Percentiles rank a stretch among this genome's conserved stretches.
phyloP scores from a whole-genome alignment of 2,797 vertebrate genomes.

The Lithobates sylvaticus region DNA sequence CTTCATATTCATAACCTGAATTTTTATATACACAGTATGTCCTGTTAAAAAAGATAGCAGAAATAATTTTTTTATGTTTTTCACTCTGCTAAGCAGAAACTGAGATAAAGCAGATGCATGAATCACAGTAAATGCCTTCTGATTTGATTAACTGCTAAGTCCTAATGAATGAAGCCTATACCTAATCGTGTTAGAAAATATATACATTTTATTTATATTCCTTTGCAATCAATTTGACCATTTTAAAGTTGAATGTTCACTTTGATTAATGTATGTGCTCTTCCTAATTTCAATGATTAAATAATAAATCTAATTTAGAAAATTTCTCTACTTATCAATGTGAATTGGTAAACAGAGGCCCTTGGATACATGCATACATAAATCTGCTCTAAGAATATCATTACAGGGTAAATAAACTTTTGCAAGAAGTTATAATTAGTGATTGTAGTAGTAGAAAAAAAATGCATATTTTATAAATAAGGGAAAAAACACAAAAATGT shows the following conservation, averaged over 20 bases:
- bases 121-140: slow-evolving; percentile 35
- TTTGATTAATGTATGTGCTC: slow-evolving; percentile 28
- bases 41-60: slow-evolving; percentile 7
- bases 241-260: slow-evolving; percentile 22
- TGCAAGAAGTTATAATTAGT: background rate
- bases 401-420: background rate
- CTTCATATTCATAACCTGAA: background rate
- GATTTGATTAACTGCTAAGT: slow-evolving; percentile 54
- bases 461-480: background rate
- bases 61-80: slow-evolving; percentile 24
- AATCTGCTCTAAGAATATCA: slow-evolving; percentile 24
- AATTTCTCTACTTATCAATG: slow-evolving; percentile 13
- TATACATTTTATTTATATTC: slow-evolving; percentile 28
- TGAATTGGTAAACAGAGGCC: slow-evolving; percentile 21
- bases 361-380: slow-evolving; percentile 6
- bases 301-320: slow-evolving; percentile 30
- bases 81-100: slow-evolving; percentile 23
- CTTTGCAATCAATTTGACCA: slow-evolving; percentile 32
- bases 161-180: slow-evolving; percentile 47
- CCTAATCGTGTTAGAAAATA: slow-evolving; percentile 41
- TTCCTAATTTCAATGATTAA: slow-evolving; percentile 31
- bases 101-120: slow-evolving; percentile 21
- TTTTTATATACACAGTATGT: background rate
- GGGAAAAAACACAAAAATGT: too few relatives aligned
- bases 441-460: background rate